Evolutionary conservation across 2,888 invertebrate genomes (phyloP), one percentile per base, ranked within the genome.

Genomic region (Caenorhabditis drosophilae): DNA sequence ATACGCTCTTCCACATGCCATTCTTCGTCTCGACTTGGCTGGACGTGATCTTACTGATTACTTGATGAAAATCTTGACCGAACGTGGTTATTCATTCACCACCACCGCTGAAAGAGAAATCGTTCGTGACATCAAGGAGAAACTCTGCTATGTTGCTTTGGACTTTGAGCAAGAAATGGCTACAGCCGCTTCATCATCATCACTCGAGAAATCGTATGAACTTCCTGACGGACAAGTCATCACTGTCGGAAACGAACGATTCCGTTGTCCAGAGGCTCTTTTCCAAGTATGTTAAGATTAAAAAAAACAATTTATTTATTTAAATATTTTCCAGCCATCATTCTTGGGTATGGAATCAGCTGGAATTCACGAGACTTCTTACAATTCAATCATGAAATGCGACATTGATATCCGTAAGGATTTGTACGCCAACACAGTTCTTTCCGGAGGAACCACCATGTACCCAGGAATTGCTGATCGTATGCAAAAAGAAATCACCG

Each of bases 301-400:
- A 22, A 54, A 85, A 86, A 91, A 88, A 82, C 93, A 93, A 12
- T 26, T 27, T 27, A 4, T 16, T n/a, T 15, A 26, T 11, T 26
- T 42, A 23, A 42, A 22, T 25, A 27, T 27, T 47, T 47, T 46
- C 31, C 35, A 47, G 47, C 47, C 47, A 47, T 47, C 47, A 18
- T 47, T 47, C 47, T 47, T 47, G 47, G 47, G 47, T 47, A 47
- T 47, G 47, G 47, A 47, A 47, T 47, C 47, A 12, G 47, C 47
- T 35, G 47, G 47, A 34, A 47, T 47, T 15, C 47, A 47, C 47
- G 47, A 47, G 47, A 47, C 47, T 35, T 47, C 47, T 26, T 47
- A 47, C 47, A 47, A 47, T 23, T 47, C 47, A 12, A 47, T 47
- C 47, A 47, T 47, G 47, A 47, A 47, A 23, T 47, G 47, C 35